Percentiles rank a stretch among this genome's conserved stretches.
Conservation (phyloP, 2,113 vertebrate species). For the Nymphicus hollandicus region DNA sequence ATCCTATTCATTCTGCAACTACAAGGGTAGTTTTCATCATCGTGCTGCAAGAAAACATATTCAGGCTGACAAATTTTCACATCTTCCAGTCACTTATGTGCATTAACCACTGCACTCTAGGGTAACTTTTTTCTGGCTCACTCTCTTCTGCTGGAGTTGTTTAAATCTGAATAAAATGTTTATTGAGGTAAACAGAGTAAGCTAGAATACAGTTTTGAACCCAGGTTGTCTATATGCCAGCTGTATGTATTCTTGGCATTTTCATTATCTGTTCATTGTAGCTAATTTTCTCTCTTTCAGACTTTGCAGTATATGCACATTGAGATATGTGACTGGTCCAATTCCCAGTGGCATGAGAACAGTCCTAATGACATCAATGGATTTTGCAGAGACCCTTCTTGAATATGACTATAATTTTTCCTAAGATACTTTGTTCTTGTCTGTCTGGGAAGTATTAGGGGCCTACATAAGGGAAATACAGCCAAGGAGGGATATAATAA, state of each 20-base stretch:
- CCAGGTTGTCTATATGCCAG: background rate
- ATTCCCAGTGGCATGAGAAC: background rate
- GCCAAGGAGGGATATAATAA: background rate
- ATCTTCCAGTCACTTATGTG: background rate
- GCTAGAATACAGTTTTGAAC: background rate
- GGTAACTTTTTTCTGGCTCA: background rate
- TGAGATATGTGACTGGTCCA: background rate
- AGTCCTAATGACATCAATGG: background rate
- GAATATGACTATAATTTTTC: background rate
- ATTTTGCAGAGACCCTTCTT: background rate
- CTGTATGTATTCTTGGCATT: background rate
- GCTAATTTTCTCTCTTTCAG: background rate
- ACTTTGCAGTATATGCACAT: background rate
- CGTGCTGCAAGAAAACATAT: background rate
- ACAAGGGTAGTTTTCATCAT: background rate
- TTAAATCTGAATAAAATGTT: background rate
- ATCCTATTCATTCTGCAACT: background rate
- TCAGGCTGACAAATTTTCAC: slow-evolving; percentile 15
- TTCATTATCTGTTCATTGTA: background rate
- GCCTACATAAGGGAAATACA: background rate
- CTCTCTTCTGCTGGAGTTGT: background rate
- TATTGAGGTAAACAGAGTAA: background rate
- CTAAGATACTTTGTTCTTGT: background rate
- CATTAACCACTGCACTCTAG: background rate
- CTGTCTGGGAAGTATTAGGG: background rate